phyloP scores from a whole-genome alignment of 2,113 vertebrate species.

The Micronycteris hirsuta region DNA sequence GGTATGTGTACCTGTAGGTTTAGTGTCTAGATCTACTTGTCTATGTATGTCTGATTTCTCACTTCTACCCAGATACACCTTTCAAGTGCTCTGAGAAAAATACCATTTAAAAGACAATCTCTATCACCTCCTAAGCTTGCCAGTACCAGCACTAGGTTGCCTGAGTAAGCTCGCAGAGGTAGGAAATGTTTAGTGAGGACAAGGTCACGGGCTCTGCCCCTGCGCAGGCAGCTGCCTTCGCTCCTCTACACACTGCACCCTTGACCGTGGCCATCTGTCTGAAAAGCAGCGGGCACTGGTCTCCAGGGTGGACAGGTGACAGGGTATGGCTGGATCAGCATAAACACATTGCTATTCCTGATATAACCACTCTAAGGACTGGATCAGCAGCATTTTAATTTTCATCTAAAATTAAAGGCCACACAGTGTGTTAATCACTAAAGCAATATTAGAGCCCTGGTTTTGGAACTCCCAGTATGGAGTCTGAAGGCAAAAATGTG shows the following conservation, averaged over 20 bases:
- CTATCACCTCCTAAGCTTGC: background rate
- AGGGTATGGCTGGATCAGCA: background rate
- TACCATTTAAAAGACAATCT: background rate
- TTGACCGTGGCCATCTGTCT: background rate
- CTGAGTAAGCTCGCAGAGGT: accelerated
- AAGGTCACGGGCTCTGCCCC: background rate
- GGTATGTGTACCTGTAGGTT: accelerated
- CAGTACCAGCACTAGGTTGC: background rate
- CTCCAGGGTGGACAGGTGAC: background rate
- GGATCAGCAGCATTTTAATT: background rate
- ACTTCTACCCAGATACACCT: background rate
- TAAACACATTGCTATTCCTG: background rate
- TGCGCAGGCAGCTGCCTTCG: background rate
- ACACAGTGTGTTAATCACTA: background rate
- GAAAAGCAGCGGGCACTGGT: background rate
- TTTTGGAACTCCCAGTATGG: background rate
- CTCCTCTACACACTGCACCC: background rate
- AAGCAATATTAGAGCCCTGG: background rate
- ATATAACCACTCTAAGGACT: background rate
- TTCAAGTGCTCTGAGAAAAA: background rate
- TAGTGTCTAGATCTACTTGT: background rate
- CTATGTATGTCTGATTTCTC: background rate
- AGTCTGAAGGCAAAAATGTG: background rate
- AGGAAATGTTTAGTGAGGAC: background rate
- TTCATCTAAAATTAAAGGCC: background rate